A percentile compares a stretch with the other conserved stretches of the same genome.
These are phyloP conservation scores for Aphrocallistes beatrix DNA, from an alignment of 37 sponge, comb jelly and placozoan species.

Conservation along the genomic window DNA sequence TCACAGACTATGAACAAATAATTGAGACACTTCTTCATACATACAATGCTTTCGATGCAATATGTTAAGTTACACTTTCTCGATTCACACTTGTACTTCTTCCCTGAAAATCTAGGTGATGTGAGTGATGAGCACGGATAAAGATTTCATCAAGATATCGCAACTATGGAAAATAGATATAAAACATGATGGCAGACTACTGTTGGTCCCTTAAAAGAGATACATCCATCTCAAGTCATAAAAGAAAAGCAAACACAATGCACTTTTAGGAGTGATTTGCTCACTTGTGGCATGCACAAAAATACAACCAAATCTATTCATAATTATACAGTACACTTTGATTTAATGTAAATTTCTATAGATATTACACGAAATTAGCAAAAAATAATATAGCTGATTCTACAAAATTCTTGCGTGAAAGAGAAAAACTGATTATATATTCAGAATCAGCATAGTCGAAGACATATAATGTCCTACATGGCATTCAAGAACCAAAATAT, in stretches of 20 bases:
- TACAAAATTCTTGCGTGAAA: too few species aligned
- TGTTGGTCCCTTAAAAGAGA: conserved; percentile 20
- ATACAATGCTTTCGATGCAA: conserved; percentile 9
- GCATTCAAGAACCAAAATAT: too few species aligned
- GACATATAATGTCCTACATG: too few species aligned
- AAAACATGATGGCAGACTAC: conserved; percentile 19
- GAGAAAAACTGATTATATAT: too few species aligned
- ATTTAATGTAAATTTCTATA: too few species aligned
- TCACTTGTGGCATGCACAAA: too few species aligned
- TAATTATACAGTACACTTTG: too few species aligned
- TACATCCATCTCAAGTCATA: not conserved
- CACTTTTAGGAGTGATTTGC: too few species aligned
- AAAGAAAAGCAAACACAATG: not conserved
- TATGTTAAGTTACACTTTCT: conserved; percentile 20
- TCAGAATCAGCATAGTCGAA: too few species aligned
- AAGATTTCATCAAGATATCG: conserved; percentile 22
- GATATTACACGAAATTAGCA: too few species aligned
- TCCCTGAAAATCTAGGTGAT: conserved; percentile 14
- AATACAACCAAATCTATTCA: too few species aligned
- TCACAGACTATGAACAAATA: not conserved
- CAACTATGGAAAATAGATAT: conserved; percentile 14
- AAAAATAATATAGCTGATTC: too few species aligned
- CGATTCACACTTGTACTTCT: not conserved
- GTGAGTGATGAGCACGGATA: conserved; percentile 11
- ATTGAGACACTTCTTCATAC: not conserved